Conservation (phyloP, 2,888 invertebrate species). For the Sinotaia quadrata region DNA sequence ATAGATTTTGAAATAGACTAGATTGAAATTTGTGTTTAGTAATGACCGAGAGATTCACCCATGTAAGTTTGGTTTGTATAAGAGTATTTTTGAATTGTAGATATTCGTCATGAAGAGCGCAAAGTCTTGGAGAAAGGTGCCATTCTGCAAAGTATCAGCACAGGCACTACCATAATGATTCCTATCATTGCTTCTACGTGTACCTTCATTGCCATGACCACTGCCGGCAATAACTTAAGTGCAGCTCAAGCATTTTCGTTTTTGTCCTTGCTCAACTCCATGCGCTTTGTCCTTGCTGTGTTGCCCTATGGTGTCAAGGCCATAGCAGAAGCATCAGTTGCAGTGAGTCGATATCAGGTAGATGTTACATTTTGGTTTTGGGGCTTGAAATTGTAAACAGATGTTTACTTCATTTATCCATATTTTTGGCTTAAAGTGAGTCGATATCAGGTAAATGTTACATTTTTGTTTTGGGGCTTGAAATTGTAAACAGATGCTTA, state of each 20-base stretch:
- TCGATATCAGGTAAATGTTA: too few relatives aligned
- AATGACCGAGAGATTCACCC: too few relatives aligned
- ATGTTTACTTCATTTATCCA: too few relatives aligned
- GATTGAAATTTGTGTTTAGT: too few relatives aligned
- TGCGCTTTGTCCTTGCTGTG: conserved; percentile 56
- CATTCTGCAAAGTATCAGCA: conserved; percentile 77
- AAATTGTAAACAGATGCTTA: too few relatives aligned
- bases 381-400: too few relatives aligned
- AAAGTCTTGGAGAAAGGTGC: conserved; percentile 75
- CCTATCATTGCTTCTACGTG: conserved; percentile 77
- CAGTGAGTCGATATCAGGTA: conserved; percentile 41
- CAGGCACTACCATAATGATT: conserved; percentile 77
- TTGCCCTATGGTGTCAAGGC: conserved; percentile 57
- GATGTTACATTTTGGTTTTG: too few relatives aligned
- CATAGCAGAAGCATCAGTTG: conserved; percentile 56
- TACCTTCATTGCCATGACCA: conserved; percentile 76
- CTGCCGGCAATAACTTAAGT: conserved; percentile 76
- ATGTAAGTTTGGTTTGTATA: too few relatives aligned
- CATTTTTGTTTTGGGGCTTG: too few relatives aligned
- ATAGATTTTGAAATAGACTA: too few relatives aligned
- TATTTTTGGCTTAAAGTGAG: too few relatives aligned
- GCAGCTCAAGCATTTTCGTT: conserved; percentile 70
- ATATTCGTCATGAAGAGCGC: conserved; percentile 75
- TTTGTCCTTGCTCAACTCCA: conserved; percentile 58
- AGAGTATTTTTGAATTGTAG: conserved; percentile 72